These are phyloP conservation scores for Takifugu rubripes DNA, from an alignment of 2,797 vertebrate species.

Conservation along the genomic window DNA sequence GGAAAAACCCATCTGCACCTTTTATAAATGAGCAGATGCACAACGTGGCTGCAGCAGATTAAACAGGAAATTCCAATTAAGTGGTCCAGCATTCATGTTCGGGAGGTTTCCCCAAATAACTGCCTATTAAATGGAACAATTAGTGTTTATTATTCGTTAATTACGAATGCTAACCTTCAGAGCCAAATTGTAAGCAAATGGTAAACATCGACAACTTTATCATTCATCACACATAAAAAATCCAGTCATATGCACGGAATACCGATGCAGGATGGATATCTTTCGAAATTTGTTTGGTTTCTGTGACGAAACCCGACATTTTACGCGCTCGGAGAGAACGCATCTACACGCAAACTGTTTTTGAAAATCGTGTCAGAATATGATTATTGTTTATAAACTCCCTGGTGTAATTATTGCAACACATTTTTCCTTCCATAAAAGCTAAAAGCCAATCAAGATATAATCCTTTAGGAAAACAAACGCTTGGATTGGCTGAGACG, in stretches of 20 bases:
- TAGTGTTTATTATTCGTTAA: no score
- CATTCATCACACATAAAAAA: no score
- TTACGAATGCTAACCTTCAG: no score
- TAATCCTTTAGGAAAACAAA: slow-evolving; percentile 78
- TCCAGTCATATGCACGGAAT: no score
- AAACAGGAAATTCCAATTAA: background rate
- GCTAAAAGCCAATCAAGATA: slow-evolving; percentile 71
- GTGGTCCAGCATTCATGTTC: no score
- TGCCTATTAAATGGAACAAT: no score
- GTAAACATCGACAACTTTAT: no score
- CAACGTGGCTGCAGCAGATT: background rate
- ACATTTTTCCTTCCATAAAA: slow-evolving; percentile 50
- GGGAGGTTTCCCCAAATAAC: no score
- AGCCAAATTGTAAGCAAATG: no score
- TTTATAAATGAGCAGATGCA: slow-evolving; percentile 1
- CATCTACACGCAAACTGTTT: background rate
- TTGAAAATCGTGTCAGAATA: slow-evolving; percentile 13
- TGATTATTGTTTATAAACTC: slow-evolving; percentile 22
- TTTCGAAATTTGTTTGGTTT: no score
- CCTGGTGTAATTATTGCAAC: slow-evolving; percentile 49
- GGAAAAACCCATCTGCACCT: slow-evolving; percentile 28
- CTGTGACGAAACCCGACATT: background rate
- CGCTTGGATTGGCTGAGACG: slow-evolving; percentile 74
- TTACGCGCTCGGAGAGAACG: background rate
- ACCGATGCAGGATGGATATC: no score